phyloP scores from a whole-genome alignment of 2,888 invertebrate genomes.

The Ophraella communa region DNA sequence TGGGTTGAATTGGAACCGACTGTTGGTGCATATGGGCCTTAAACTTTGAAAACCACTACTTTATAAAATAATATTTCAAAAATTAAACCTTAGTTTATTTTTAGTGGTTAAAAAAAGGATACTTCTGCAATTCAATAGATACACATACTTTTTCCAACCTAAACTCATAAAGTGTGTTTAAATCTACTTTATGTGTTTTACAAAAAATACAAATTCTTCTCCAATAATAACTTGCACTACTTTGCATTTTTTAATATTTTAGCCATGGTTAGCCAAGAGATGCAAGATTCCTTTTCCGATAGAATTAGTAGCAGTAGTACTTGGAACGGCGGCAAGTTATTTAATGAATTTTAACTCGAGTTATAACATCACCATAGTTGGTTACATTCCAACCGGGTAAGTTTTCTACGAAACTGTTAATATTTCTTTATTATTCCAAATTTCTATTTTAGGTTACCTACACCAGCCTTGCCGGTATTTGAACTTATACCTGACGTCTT shows the following conservation, averaged over 20 bases:
- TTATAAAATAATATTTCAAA: no score
- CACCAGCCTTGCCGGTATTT: slow-evolving; percentile 68
- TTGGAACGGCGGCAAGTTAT: slow-evolving; percentile 74
- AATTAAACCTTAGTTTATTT: no score
- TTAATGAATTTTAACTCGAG: slow-evolving; percentile 64
- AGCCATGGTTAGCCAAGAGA: slow-evolving; percentile 71
- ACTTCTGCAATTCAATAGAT: no score
- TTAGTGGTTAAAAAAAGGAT: no score
- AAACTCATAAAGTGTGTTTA: no score
- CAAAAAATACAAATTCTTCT: no score
- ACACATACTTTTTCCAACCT: no score
- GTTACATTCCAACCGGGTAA: slow-evolving; percentile 84
- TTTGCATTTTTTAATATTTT: slow-evolving; percentile 42
- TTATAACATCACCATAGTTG: slow-evolving; percentile 73
- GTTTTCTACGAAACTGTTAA: slow-evolving; percentile 40
- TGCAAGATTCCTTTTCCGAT: slow-evolving; percentile 81
- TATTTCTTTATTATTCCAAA: not conserved
- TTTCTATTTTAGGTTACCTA: slow-evolving; percentile 66
- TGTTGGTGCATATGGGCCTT: no score
- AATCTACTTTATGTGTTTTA: no score
- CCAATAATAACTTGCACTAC: no score
- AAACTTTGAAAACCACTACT: no score
- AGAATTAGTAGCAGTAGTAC: slow-evolving; percentile 78
- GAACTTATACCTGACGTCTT: slow-evolving; percentile 67
- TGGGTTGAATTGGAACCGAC: no score